Conservation (phyloP, 2,113 vertebrate genomes). For the Dendropsophus ebraccatus region DNA sequence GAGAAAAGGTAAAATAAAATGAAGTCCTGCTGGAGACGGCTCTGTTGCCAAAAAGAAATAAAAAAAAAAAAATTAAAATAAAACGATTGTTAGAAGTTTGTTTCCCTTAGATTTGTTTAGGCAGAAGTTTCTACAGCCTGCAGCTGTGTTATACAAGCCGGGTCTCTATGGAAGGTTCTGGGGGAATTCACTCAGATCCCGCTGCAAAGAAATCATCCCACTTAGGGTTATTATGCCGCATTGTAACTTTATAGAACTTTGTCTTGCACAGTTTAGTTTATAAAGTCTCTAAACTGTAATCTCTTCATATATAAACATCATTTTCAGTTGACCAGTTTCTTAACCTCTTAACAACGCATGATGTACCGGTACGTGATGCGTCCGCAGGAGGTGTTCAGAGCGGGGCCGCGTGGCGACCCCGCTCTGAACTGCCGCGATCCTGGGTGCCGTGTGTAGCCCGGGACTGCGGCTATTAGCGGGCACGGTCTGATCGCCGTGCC, state of each 20-base stretch:
- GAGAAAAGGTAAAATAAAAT: neutral
- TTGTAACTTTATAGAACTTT: neutral
- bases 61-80: neutral
- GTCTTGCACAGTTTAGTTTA: neutral
- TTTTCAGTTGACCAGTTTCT: too few species aligned
- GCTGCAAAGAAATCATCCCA: neutral
- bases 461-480: too few species aligned
- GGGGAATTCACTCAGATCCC: neutral
- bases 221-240: neutral
- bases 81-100: conserved; percentile 8
- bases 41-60: neutral
- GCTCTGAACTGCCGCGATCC: too few species aligned
- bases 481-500: too few species aligned
- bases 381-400: too few species aligned
- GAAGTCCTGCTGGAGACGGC: neutral
- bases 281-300: neutral
- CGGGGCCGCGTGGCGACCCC: too few species aligned
- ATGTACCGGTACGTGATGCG: too few species aligned
- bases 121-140: neutral
- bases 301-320: too few species aligned
- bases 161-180: neutral
- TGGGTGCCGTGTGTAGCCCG: too few species aligned
- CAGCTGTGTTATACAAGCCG: neutral
- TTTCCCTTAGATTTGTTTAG: neutral
- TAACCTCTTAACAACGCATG: too few species aligned